Evolutionary conservation across 2,113 vertebrate species (phyloP), one percentile per base, ranked within the genome.

Genomic region (Passer domesticus): DNA sequence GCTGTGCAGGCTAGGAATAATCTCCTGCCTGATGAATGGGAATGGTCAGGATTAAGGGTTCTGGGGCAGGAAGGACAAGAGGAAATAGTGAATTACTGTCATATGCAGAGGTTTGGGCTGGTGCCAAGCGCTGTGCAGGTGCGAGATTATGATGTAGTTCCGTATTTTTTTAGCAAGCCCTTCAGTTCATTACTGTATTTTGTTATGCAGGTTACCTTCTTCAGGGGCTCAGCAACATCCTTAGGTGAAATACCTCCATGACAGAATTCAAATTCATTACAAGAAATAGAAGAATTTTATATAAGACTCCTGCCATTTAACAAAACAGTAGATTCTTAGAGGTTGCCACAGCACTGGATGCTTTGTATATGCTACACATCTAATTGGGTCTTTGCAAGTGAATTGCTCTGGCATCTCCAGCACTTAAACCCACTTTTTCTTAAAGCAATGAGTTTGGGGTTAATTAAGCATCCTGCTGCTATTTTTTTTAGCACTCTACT

Each of bases 31-130:
- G n/a, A 75, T 75, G 90, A 91, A 90, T 94, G 93, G 10, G 23
- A 97, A 98, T 97, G 92, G 97, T 94, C 96, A 92, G 97, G 97
- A 97, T 98, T 98, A 98, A 98, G 88, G 93, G 89, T 95, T 96
- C 90, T 96, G 84, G 91, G 95, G 74, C 92, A 96, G 94, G 78
- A 95, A 96, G 89, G 96, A 96, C 97, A 98, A 98, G 97, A 91
- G 58, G 87, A 92, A 87, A 81, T 84, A 49, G 90, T 89, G 96
- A 93, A 80, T 96, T 93, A 16, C 16, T 96, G 97, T 97, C 97
- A 87, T 91, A 94, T 93, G 93, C 78, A 82, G 75, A 84, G 39
- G 68, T 88, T 87, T 96, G 85, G 58, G 82, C 62, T 50, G 68
- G 56, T 80, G 85, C 50, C 88, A 92, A 53, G 35, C 47, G 33